Percentiles rank a stretch among this genome's conserved stretches.
phyloP scores from a whole-genome alignment of 1,140 invertebrate genomes.

The Trichogramma pretiosum region DNA sequence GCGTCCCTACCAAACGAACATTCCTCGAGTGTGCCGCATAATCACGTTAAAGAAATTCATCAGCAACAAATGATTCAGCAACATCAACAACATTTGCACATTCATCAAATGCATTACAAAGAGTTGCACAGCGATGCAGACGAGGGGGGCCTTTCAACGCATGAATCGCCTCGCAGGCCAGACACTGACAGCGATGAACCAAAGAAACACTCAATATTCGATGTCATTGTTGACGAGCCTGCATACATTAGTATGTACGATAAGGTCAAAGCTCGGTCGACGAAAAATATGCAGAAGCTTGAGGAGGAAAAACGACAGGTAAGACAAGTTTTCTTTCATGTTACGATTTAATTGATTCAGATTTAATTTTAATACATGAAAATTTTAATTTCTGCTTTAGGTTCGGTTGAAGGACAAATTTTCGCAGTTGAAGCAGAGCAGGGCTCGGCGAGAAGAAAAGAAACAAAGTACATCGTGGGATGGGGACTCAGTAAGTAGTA shows the following conservation, averaged over 20 bases:
- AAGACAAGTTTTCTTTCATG: slow-evolving; percentile 35
- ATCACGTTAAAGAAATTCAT: slow-evolving; percentile 29
- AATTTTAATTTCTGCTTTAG: slow-evolving; percentile 13
- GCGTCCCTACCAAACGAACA: slow-evolving; percentile 25
- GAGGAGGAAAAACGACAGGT: slow-evolving; percentile 82
- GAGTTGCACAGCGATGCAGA: slow-evolving; percentile 37
- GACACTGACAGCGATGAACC: slow-evolving; percentile 65
- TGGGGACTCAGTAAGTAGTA: slow-evolving; percentile 65
- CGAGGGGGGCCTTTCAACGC: slow-evolving; percentile 33
- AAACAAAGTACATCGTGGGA: slow-evolving; percentile 80
- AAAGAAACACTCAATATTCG: slow-evolving; percentile 86
- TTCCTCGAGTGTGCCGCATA: too few species aligned
- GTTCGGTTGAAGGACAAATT: slow-evolving; percentile 74
- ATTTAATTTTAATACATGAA: too few species aligned
- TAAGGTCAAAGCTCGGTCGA: slow-evolving; percentile 91
- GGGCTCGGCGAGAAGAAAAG: slow-evolving; percentile 76
- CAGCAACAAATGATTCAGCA: slow-evolving; percentile 11
- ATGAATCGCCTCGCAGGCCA: slow-evolving; percentile 41
- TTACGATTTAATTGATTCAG: not conserved
- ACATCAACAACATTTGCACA: slow-evolving; percentile 28
- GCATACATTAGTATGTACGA: slow-evolving; percentile 97
- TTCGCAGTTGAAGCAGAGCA: slow-evolving; percentile 75
- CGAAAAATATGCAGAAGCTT: slow-evolving; percentile 83
- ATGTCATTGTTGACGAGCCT: slow-evolving; percentile 80
- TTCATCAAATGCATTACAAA: slow-evolving; percentile 25